These are phyloP conservation scores for Echinarachnius parma DNA, from an alignment of 53 echinoderm and acorn worm genomes.

Conservation along the genomic window DNA sequence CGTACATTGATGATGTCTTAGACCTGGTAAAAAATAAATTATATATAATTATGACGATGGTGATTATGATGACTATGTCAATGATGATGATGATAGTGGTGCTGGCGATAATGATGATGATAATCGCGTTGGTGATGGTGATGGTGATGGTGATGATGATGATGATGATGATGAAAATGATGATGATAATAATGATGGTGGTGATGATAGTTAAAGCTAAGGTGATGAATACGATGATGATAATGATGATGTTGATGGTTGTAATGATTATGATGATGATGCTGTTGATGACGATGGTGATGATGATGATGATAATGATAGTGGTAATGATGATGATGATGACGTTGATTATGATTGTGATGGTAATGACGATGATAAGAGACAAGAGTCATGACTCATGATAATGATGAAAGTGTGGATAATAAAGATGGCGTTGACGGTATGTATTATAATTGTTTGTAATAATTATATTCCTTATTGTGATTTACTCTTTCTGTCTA, in stretches of 20 bases:
- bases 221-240: not conserved
- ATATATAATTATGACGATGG: not conserved
- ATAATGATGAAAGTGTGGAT: not conserved
- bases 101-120: not conserved
- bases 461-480: not conserved
- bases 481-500: not conserved
- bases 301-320: no score
- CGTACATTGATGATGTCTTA: constrained; percentile 28
- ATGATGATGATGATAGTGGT: not conserved
- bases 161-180: not conserved
- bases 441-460: not conserved
- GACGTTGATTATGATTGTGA: no score
- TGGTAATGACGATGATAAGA: no score
- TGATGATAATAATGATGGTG: not conserved
- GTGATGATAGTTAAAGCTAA: not conserved
- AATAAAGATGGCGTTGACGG: not conserved
- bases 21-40: constrained; percentile 23
- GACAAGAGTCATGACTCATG: not conserved
- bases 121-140: not conserved
- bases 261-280: no score
- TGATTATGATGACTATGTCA: not conserved
- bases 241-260: no score
- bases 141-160: not conserved
- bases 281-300: no score
- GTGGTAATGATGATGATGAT: no score